Evolutionary conservation across 2,113 vertebrate genomes (phyloP), one percentile per base, ranked within the genome.

Genomic region (Hippocampus comes): DNA sequence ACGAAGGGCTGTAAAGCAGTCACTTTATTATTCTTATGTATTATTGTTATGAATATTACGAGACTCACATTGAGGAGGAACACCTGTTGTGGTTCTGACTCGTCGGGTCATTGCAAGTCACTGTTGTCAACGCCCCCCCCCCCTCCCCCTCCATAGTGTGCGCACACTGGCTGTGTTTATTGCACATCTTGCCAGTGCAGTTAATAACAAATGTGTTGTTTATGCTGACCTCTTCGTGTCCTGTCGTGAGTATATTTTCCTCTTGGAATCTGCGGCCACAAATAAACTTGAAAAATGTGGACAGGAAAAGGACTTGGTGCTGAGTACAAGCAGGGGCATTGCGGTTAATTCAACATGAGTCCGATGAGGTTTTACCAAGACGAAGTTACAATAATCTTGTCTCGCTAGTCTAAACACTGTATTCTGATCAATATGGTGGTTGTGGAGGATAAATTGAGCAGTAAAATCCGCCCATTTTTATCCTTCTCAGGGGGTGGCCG

Each of bases 121-220:
- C 63, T 5, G 53, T 70, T 74, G 72, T 5, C 68, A 74, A 83
- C 83, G 77, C 78, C 80, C 53, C 1, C 82, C 77, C 64, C 2
- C 82, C 77, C 67, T 1, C 27, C 27, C 27, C 27, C 27, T 30
- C 83, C 77, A 38, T 5, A 38, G 84, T 86, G 84, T 83, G 84
- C 71, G 88, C 34, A 38, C 34, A 38, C 34, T 38, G 34, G 34
- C 83, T 80, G 74, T 85, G 89, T 91, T 89, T 90, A 90, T 87
- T 88, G 82, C 79, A 79, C 79, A 78, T 79, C 83, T 75, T 86
- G 79, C 87, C 83, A 83, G 70, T 2, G 59, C 80, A 14, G 72
- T 88, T 81, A 82, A 69, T 78, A 91, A 79, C 88, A 89, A 84
- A 82, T 89, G 87, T 86, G 75, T 73, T 69, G 72, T 76, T 67